Evolutionary conservation across 2,888 invertebrate species (phyloP), one percentile per base, ranked within the genome.

Genomic region (Calliopum simillimum): DNA sequence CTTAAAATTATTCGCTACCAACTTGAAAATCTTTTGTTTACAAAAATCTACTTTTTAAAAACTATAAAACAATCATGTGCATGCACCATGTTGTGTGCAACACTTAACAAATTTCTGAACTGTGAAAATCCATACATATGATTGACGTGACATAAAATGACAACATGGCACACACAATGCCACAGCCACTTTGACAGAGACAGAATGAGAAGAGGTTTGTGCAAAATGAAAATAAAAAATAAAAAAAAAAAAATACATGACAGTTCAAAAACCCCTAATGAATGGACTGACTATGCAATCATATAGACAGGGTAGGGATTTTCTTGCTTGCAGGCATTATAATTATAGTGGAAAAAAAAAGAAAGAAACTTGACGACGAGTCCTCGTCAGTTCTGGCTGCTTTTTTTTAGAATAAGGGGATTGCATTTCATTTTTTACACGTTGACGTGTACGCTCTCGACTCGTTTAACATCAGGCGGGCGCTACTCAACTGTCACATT

Each of bases 131-230:
- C 56, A 47, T 33, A 1, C 33, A 6, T 8, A 33, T 75, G 78
- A 81, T 80, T 79, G 80, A 80, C 78, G 74, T 80, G 76, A 76
- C 80, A 75, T 75, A 72, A 80, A 79, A 77, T 80, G 81, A 77
- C 78, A 77, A 76, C 68, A 73, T 74, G 76, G 73, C 75, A 75
- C 75, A 75, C 73, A 75, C 46, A 65, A 33, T 33, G 33, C 33
- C 33, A n/a, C n/a, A 33, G 33, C 33, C 33, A 33, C 33, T 33
- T 33, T 33, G 33, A 33, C 33, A 33, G 33, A 8, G 33, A 8
- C 33, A 33, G 33, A 33, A 33, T 33, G 4, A 33, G 41, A 21
- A 33, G 41, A 21, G 46, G 44, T 43, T 13, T 62, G 46, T 14
- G 44, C 44, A 43, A 44, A 19, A 16, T 8, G 4, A 55, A 41